Evolutionary conservation across 1,140 invertebrate genomes (phyloP).

Genomic region (Zaprionus ghesquierei): DNA sequence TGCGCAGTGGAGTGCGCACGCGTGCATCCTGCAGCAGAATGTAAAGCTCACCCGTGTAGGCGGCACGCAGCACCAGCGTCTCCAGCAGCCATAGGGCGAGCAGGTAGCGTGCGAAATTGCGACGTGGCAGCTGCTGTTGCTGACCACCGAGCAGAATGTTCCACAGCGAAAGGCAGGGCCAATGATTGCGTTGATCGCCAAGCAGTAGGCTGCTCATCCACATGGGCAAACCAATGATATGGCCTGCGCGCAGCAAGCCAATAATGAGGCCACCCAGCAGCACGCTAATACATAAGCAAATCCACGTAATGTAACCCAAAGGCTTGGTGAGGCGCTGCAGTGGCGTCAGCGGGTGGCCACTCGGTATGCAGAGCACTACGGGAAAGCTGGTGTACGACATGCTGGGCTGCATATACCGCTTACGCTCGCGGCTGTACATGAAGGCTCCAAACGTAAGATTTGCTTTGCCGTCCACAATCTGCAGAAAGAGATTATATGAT

Average conservation of each 20-base stretch:
- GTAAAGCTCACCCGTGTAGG: slow-evolving; percentile 72
- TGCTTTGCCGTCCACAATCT: slow-evolving; percentile 61
- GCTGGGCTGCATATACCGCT: slow-evolving; percentile 57
- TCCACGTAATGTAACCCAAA: slow-evolving; percentile 60
- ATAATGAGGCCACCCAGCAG: slow-evolving; percentile 44
- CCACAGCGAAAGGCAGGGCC: slow-evolving; percentile 58
- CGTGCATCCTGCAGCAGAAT: slow-evolving; percentile 65
- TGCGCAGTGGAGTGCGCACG: slow-evolving; percentile 30
- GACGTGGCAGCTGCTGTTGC: slow-evolving; percentile 35
- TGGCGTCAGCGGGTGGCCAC: slow-evolving; percentile 47
- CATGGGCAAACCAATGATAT: slow-evolving; percentile 1
- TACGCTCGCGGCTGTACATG: slow-evolving; percentile 59
- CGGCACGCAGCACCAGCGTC: slow-evolving; percentile 62
- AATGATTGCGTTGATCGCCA: slow-evolving; percentile 54
- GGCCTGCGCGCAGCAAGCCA: slow-evolving; percentile 6
- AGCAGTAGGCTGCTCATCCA: slow-evolving; percentile 40
- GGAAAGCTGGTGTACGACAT: slow-evolving; percentile 62
- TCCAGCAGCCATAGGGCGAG: slow-evolving; percentile 60
- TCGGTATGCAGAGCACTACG: slow-evolving; percentile 53
- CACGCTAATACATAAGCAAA: slow-evolving; percentile 47
- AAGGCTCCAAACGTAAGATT: slow-evolving; percentile 66
- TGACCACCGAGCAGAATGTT: slow-evolving; percentile 46
- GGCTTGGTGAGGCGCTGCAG: slow-evolving; percentile 61
- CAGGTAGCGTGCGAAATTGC: slow-evolving; percentile 66
- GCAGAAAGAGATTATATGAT: neutral